Conservation (phyloP, 2,888 invertebrate species). For the Tanypteryx hageni region DNA sequence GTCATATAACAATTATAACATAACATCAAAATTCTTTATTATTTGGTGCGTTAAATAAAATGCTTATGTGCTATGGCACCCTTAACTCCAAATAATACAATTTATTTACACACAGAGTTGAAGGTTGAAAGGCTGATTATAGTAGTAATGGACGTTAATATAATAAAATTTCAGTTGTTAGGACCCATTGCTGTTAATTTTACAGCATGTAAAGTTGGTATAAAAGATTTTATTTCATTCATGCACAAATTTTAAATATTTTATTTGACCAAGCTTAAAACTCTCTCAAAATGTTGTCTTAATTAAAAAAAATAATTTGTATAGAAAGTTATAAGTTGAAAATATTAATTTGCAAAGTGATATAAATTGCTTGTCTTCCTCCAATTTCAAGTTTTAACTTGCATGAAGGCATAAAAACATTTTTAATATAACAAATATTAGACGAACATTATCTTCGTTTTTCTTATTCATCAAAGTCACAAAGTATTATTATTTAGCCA, state of each 20-base stretch:
- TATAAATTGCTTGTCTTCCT: background rate
- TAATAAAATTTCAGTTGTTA: background rate
- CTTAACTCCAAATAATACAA: slow-evolving; percentile 18
- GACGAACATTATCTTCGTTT: no score
- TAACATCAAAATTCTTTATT: background rate
- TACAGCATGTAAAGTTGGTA: background rate
- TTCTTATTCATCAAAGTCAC: background rate
- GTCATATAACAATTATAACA: background rate
- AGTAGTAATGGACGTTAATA: background rate
- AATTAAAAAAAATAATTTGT: background rate
- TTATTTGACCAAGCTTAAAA: no score
- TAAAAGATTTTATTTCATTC: background rate
- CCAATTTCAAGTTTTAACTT: background rate
- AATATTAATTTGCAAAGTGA: background rate
- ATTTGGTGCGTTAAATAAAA: slow-evolving; percentile 36
- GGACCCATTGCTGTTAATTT: background rate
- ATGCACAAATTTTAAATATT: no score
- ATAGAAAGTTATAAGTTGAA: background rate
- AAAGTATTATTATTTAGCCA: background rate
- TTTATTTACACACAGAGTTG: slow-evolving; percentile 19
- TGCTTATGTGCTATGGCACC: slow-evolving; percentile 19
- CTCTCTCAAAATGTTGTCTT: background rate
- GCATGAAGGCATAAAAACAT: background rate
- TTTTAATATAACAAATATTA: background rate
- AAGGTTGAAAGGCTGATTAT: background rate